Percentiles rank a stretch among this genome's conserved stretches.
Evolutionary conservation across 2,797 vertebrate genomes (phyloP).

Genomic region (Fratercula arctica): DNA sequence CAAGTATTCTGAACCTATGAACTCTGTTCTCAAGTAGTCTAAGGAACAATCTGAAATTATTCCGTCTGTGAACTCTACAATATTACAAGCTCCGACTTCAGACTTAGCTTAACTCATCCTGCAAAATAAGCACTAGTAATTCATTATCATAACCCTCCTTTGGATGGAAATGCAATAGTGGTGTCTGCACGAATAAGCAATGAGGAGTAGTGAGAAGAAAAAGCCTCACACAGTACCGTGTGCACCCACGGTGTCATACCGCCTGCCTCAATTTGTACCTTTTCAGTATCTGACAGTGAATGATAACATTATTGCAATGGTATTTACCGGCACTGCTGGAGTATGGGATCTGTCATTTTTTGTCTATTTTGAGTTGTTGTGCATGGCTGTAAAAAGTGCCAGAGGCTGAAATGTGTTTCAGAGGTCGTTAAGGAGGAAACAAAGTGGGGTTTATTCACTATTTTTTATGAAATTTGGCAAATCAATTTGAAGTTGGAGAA

Average conservation of each 20-base stretch:
- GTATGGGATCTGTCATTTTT: slow-evolving; percentile 26
- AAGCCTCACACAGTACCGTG: background rate
- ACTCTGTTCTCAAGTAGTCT: background rate
- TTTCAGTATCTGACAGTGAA: slow-evolving; percentile 63
- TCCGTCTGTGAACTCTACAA: background rate
- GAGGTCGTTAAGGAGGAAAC: slow-evolving; percentile 27
- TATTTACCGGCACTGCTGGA: slow-evolving; percentile 54
- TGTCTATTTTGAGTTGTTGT: slow-evolving; percentile 37
- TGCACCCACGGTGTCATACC: slow-evolving; percentile 12
- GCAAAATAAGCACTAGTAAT: background rate
- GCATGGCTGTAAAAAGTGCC: slow-evolving; percentile 34
- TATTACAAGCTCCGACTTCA: slow-evolving; percentile 3
- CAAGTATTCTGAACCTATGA: background rate
- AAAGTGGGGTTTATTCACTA: background rate
- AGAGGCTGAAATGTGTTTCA: slow-evolving; percentile 23
- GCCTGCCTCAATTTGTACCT: slow-evolving; percentile 52
- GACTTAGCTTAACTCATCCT: slow-evolving; percentile 18
- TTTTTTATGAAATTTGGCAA: slow-evolving; percentile 14
- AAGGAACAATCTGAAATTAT: background rate
- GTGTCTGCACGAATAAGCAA: background rate
- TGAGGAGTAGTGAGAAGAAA: background rate
- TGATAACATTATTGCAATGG: slow-evolving; percentile 63
- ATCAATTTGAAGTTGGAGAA: slow-evolving; percentile 46
- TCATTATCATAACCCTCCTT: background rate
- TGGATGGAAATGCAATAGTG: slow-evolving; percentile 30